Conservation (phyloP, 2,797 vertebrate genomes). For the Melopsittacus undulatus region DNA sequence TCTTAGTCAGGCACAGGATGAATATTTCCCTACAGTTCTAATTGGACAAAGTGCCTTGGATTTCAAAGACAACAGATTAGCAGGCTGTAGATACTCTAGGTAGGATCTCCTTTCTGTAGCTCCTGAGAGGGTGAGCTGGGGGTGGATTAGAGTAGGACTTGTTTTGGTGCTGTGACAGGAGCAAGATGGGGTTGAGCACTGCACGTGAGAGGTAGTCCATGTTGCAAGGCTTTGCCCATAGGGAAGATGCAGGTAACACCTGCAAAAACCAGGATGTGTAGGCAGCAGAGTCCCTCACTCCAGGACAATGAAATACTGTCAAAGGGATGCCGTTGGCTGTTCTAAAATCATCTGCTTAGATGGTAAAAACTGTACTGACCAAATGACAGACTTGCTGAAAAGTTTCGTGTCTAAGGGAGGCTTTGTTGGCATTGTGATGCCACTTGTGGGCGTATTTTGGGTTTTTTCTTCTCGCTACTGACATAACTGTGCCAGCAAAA, state of each 20-base stretch:
- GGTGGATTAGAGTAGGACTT: not conserved
- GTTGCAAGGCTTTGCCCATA: not conserved
- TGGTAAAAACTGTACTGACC: slow-evolving; percentile 8
- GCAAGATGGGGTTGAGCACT: not conserved
- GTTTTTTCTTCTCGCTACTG: slow-evolving; percentile 19
- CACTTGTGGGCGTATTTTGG: slow-evolving; percentile 46
- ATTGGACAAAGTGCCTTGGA: slow-evolving; percentile 93
- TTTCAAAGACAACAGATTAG: slow-evolving; percentile 83
- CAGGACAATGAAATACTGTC: not conserved
- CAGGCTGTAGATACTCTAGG: slow-evolving; percentile 70
- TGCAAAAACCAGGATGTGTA: not conserved
- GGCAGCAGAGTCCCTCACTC: not conserved
- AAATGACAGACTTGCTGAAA: slow-evolving; percentile 39
- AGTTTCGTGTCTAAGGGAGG: slow-evolving; percentile 1
- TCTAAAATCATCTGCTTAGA: not conserved
- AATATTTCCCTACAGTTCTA: slow-evolving; percentile 90
- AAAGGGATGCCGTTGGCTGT: not conserved
- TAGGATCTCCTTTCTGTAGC: not conserved
- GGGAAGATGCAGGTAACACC: not conserved
- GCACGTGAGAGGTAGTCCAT: accelerated
- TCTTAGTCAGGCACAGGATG: slow-evolving; percentile 92
- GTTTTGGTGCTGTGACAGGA: not conserved
- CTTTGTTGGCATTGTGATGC: slow-evolving; percentile 37
- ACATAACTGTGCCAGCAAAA: slow-evolving; percentile 56
- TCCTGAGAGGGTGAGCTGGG: not conserved